Evolutionary conservation across 2,888 invertebrate species (phyloP).

Genomic region (Ectemnius lituratus): DNA sequence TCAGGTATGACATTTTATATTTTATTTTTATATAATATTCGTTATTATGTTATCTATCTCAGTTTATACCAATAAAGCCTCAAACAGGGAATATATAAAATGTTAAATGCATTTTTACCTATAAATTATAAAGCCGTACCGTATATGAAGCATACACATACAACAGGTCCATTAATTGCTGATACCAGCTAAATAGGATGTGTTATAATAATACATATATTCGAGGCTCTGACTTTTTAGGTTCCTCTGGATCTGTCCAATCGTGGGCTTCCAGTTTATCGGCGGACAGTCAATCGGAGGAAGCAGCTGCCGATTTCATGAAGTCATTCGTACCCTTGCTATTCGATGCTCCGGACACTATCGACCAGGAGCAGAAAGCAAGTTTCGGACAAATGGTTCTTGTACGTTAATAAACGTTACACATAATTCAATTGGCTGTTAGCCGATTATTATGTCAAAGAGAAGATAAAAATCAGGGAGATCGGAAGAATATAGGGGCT

Average conservation of each 20-base stretch:
- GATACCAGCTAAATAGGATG: too few relatives aligned
- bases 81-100: too few relatives aligned
- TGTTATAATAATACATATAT: too few relatives aligned
- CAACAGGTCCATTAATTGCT: too few relatives aligned
- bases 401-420: conserved; percentile 64
- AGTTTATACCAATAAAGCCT: too few relatives aligned
- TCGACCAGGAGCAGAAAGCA: conserved; percentile 83
- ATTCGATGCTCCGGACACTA: conserved; percentile 80
- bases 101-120: too few relatives aligned
- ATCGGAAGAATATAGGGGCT: background rate
- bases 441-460: too few relatives aligned
- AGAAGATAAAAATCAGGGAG: too few relatives aligned
- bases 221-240: conserved; percentile 62
- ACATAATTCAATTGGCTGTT: background rate
- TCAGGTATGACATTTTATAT: conserved; percentile 67
- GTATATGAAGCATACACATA: too few relatives aligned
- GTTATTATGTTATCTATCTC: too few relatives aligned
- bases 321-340: conserved; percentile 83
- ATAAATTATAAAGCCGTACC: too few relatives aligned
- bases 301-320: conserved; percentile 83
- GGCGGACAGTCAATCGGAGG: conserved; percentile 82
- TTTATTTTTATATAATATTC: background rate
- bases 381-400: conserved; percentile 84
- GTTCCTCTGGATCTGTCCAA: conserved; percentile 82
- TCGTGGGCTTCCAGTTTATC: conserved; percentile 83